A percentile compares a stretch with the other conserved stretches of the same genome.
Evolutionary conservation across 1,140 invertebrate genomes (phyloP).

Genomic region (Oreohelix idahoensis): DNA sequence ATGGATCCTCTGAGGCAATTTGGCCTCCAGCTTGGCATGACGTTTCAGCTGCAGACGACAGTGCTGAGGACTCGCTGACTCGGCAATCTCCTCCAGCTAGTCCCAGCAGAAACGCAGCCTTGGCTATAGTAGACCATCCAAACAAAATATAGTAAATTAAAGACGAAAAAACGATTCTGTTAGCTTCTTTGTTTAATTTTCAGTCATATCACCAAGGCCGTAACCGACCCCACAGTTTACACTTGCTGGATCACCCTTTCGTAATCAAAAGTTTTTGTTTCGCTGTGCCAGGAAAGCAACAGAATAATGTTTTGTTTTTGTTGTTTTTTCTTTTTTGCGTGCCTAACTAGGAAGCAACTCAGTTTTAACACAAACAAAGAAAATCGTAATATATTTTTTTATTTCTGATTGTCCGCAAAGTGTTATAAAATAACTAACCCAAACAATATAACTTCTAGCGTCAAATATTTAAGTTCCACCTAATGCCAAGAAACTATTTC

Average conservation of each 20-base stretch:
- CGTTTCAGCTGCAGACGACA: background rate
- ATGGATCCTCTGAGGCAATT: conserved; percentile 44
- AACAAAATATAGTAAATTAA: background rate
- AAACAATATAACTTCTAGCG: too few relatives aligned
- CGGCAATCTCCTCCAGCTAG: background rate
- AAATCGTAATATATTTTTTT: too few relatives aligned
- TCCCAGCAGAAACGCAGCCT: background rate
- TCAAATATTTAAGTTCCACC: too few relatives aligned
- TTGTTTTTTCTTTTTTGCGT: too few relatives aligned
- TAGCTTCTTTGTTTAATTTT: background rate
- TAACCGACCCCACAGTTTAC: background rate
- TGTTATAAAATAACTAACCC: too few relatives aligned
- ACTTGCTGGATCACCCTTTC: background rate
- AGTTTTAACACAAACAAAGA: too few relatives aligned
- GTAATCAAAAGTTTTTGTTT: background rate
- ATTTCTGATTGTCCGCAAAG: too few relatives aligned
- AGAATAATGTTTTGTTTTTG: background rate
- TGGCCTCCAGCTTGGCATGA: conserved; percentile 43
- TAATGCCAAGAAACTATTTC: too few relatives aligned
- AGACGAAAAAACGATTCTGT: background rate
- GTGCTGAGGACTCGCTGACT: background rate
- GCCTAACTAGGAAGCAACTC: too few relatives aligned
- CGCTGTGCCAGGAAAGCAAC: background rate
- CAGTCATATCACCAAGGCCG: background rate
- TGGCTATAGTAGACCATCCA: background rate